A percentile compares a stretch with the other conserved stretches of the same genome.
Evolutionary conservation across 2,888 invertebrate genomes (phyloP).

Genomic region (Lutraria lutraria): DNA sequence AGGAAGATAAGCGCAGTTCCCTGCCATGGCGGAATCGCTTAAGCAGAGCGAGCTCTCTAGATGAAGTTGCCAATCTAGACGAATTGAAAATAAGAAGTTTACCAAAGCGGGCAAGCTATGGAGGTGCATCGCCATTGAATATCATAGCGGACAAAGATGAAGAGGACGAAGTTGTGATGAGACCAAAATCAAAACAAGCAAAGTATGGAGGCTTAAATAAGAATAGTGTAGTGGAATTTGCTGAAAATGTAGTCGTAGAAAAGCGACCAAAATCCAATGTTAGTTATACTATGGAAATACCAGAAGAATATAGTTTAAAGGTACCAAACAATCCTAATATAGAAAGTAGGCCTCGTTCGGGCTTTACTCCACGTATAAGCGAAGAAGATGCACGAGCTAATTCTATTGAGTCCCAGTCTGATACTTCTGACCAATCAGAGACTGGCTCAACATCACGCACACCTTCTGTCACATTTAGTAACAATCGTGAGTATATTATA

Average conservation of each 20-base stretch:
- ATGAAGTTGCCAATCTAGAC: slow-evolving; percentile 38
- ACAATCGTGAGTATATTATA: slow-evolving; percentile 61
- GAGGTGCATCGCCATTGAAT: slow-evolving; percentile 55
- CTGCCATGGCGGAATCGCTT: slow-evolving; percentile 64
- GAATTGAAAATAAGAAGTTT: slow-evolving; percentile 59
- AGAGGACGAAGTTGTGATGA: slow-evolving; percentile 42
- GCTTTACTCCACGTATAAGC: slow-evolving; percentile 57
- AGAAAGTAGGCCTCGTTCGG: slow-evolving; percentile 44
- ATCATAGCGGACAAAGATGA: slow-evolving; percentile 69
- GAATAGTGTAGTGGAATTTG: slow-evolving; percentile 28
- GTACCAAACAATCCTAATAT: slow-evolving; percentile 33
- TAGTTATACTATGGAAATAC: neutral
- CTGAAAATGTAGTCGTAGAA: slow-evolving; percentile 42
- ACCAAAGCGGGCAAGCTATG: slow-evolving; percentile 67
- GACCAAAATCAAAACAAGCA: slow-evolving; percentile 1
- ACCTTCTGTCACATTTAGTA: slow-evolving; percentile 65
- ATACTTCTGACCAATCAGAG: slow-evolving; percentile 58
- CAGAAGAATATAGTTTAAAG: slow-evolving; percentile 18
- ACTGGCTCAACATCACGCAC: slow-evolving; percentile 52
- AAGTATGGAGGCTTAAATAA: neutral
- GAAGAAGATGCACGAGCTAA: slow-evolving; percentile 68
- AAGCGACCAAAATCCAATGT: slow-evolving; percentile 31
- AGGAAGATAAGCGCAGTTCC: slow-evolving; percentile 76
- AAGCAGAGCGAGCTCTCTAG: slow-evolving; percentile 64
- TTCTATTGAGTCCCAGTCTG: slow-evolving; percentile 65